phyloP scores from a whole-genome alignment of 2,797 vertebrate species.

The Allobates femoralis region DNA sequence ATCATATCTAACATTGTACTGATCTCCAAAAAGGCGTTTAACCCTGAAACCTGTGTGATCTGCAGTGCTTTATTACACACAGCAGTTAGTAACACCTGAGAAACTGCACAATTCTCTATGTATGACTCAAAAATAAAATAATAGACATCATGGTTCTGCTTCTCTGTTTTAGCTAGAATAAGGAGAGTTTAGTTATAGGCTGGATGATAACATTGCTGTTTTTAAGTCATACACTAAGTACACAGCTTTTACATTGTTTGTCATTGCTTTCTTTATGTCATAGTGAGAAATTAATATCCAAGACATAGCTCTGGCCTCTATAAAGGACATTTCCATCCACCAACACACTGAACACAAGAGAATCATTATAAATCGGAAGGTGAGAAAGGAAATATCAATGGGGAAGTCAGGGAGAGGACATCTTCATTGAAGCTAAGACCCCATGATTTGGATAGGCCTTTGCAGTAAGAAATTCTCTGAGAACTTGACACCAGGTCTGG shows the following conservation, averaged over 20 bases:
- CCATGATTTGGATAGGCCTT: too few species aligned
- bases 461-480: too few species aligned
- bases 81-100: conserved; percentile 39
- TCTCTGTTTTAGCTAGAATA: background rate
- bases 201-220: background rate
- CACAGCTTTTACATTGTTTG: background rate
- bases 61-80: conserved; percentile 46
- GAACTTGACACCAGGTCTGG: too few species aligned
- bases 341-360: too few species aligned
- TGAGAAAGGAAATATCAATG: too few species aligned
- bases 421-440: too few species aligned
- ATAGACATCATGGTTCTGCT: conserved; percentile 27
- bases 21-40: conserved; percentile 60
- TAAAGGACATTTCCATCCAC: too few species aligned
- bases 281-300: too few species aligned
- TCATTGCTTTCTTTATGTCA: too few species aligned
- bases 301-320: too few species aligned
- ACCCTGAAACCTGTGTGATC: conserved; percentile 56
- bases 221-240: conserved; percentile 5
- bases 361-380: too few species aligned
- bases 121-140: conserved; percentile 26
- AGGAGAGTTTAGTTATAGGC: background rate
- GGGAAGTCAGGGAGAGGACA: too few species aligned
- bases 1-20: conserved; percentile 63
- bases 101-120: conserved; percentile 28